Conservation (phyloP, 2,113 vertebrate species). For the Oriolus oriolus region DNA sequence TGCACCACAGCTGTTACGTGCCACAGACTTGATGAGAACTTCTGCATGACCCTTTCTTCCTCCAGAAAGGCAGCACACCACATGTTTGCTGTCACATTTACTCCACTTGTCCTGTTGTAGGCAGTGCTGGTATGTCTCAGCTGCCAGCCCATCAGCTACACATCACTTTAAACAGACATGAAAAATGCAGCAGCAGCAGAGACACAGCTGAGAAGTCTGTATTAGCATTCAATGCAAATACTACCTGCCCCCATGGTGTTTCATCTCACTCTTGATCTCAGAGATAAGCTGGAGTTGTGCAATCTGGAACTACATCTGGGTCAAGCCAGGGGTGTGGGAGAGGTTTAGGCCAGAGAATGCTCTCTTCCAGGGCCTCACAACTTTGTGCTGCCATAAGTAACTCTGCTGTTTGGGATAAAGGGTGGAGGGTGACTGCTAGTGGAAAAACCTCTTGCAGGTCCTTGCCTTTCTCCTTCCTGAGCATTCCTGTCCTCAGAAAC, state of each 20-base stretch:
- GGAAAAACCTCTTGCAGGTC: not conserved
- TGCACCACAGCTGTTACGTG: accelerated
- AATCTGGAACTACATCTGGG: not conserved
- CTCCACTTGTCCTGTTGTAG: not conserved
- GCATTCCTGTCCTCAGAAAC: not conserved
- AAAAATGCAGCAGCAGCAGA: conserved; percentile 7
- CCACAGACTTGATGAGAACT: not conserved
- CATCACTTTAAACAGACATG: not conserved
- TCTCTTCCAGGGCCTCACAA: not conserved
- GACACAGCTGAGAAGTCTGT: not conserved
- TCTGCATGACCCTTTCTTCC: not conserved
- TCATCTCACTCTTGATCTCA: not conserved
- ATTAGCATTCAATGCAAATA: not conserved
- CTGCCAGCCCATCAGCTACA: not conserved
- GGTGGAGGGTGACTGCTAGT: not conserved
- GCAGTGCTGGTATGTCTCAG: not conserved
- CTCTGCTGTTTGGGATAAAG: not conserved
- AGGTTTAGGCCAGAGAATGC: not conserved
- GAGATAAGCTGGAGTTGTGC: not conserved
- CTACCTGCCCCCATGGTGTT: not conserved
- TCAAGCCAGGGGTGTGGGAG: not conserved
- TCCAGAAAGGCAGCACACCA: not conserved
- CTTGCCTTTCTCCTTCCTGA: not conserved
- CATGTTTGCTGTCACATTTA: not conserved
- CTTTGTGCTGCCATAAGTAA: not conserved